phyloP scores from a whole-genome alignment of 1,140 invertebrate species.

The Melitaea cinxia region DNA sequence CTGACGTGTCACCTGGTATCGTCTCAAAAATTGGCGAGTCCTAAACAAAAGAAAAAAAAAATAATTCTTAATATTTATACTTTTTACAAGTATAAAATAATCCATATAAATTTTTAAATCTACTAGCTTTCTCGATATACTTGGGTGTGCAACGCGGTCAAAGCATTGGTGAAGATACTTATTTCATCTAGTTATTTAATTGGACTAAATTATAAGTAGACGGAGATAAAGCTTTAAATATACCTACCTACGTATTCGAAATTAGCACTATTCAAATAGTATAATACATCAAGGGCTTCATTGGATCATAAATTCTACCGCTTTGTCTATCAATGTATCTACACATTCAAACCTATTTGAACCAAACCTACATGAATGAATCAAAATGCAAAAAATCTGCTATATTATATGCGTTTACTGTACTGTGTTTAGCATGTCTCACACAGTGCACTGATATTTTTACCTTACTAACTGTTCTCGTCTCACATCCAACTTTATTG shows the following conservation, averaged over 20 bases:
- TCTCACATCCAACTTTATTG: constrained; percentile 78
- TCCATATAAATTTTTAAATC: constrained; percentile 1
- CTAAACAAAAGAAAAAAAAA: constrained; percentile 45
- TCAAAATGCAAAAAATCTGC: constrained; percentile 7
- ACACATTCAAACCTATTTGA: constrained; percentile 7
- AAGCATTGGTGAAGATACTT: constrained; percentile 33
- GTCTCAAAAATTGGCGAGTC: constrained; percentile 76
- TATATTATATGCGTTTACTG: neutral
- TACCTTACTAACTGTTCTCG: constrained; percentile 77
- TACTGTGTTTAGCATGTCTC: constrained; percentile 45
- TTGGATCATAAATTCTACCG: neutral
- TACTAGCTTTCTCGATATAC: constrained; percentile 25
- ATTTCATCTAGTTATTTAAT: neutral
- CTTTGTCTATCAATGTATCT: constrained; percentile 13
- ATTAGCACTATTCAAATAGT: neutral
- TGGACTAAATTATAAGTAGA: neutral
- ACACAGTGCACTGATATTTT: constrained; percentile 55
- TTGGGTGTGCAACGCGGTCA: constrained; percentile 29
- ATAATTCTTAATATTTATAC: too few relatives aligned
- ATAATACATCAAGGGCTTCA: neutral
- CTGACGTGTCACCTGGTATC: constrained; percentile 58
- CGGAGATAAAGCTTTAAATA: constrained; percentile 10
- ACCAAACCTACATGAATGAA: constrained; percentile 2
- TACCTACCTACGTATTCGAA: neutral
- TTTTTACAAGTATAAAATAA: too few relatives aligned